Base-by-base conservation (phyloP, 2,113 vertebrate species). In the Rhinoptilus africanus region DNA sequence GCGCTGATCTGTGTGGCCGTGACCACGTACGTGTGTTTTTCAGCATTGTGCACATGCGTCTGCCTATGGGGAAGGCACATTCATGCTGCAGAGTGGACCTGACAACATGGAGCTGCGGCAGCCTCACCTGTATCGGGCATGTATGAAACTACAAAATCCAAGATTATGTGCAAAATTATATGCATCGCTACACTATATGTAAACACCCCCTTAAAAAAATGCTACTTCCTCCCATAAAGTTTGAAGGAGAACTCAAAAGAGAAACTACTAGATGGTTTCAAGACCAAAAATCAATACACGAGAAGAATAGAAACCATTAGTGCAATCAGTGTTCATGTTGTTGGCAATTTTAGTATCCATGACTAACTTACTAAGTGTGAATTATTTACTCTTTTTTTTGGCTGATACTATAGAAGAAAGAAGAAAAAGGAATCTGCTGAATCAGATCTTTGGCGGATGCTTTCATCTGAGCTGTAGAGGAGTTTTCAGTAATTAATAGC, bases 401-500 rank as follows among this genome's bases (percentile, higher is more conserved):
- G 39, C 71, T n/a, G 26, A 21, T 41, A 51, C 51, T 96, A 82
- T 27, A 68, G 68, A 92, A 96, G 30, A 72, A 82, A 91, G 26
- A 81, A 71, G n/a, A 68, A 97, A 94, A 96, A 95, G 69, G 41
- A 86, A 96, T 95, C 66, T 94, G 88, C 96, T 97, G 91, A 97
- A 95, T 97, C 88, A 96, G 76, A 90, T 89, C 50, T 57, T 89
- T 83, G 76, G 80, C 48, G 37, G 93, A 95, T 91, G 81, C 59
- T 93, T 96, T 94, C 47, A 19, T 93, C 93, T 85, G 86, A 98
- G 76, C 75, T 87, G 75, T 88, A 87, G 64, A 91, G 64, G 88
- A 86, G 84, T 97, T 97, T 96, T 96, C 94, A 97, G 95, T 95
- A 97, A 98, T 98, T 97, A 98, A 98, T 97, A 98, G 95, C 89